Conservation (phyloP, 2,797 vertebrate species). For the Micromesistius poutassou region DNA sequence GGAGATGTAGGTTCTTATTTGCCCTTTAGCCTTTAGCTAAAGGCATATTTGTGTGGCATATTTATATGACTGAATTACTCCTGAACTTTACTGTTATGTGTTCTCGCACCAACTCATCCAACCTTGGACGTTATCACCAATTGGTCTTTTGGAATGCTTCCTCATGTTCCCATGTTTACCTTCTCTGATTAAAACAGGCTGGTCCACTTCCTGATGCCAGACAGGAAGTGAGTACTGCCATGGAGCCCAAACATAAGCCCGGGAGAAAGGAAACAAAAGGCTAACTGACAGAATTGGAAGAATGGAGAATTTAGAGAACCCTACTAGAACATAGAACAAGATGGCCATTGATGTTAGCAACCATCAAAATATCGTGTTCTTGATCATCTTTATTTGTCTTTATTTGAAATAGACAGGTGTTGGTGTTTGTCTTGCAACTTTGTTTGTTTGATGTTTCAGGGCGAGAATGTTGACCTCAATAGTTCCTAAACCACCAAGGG, state of each 20-base stretch:
- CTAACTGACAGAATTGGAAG: too few relatives aligned
- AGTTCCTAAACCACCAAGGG: not conserved
- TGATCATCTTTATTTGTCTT: too few relatives aligned
- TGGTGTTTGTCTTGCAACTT: too few relatives aligned
- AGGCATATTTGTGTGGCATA: too few relatives aligned
- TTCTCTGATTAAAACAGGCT: constrained; percentile 49
- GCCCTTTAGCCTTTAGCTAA: not conserved
- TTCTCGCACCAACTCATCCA: not conserved
- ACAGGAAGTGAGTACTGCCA: constrained; percentile 54
- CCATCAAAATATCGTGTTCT: too few relatives aligned
- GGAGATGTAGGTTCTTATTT: not conserved
- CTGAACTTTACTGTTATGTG: not conserved
- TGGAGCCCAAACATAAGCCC: constrained; percentile 18
- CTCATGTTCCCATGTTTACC: constrained; percentile 44
- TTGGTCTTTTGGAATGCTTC: constrained; percentile 51
- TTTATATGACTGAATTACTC: not conserved
- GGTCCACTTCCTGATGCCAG: constrained; percentile 62
- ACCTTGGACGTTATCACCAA: not conserved
- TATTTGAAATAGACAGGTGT: too few relatives aligned
- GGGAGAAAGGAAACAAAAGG: not conserved
- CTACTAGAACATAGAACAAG: not conserved
- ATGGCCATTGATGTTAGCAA: not conserved
- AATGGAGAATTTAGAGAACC: not conserved
- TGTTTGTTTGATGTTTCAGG: not conserved
- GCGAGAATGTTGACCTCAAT: not conserved